Base-by-base conservation (phyloP, 2,888 invertebrate species). In the Oligia strigilis region DNA sequence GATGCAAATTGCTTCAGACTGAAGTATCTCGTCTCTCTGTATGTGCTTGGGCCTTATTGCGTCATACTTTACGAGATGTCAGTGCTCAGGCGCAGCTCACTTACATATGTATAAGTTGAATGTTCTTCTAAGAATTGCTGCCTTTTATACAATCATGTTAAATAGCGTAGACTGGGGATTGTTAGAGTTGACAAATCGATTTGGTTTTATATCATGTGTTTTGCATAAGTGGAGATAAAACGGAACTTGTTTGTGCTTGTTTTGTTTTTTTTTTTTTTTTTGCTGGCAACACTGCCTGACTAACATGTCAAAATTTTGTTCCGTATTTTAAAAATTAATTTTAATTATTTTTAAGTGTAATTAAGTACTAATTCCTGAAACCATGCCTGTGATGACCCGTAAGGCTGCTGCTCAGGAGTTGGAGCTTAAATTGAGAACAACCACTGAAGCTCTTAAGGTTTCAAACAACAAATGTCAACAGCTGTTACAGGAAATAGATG, bases 121-220 rank as follows among this genome's bases (percentile, higher is more conserved):
- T 77, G 77, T 77, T 82, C 52, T 87, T 82, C 80, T 88, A 72
- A 88, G 82, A 87, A 88, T 62, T 62, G 67, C 66, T 55, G 79
- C 78, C 55, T 75, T 82, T 81, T 75, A 77, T 73, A 62, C 29
- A 36, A 36, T 36, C 3, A 71, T 80, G 29, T 55, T 64, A 36
- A 80, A 75, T 67, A 70, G 40, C 23, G n/a, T n/a, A 75, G 79
- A 72, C 43, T 60, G 19, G n/a, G 0, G 60, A 74, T 29, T 17
- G 55, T 14, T 77, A 80, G 72, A 85, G 67, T 52, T 75, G 80
- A 80, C 84, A 66, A 29, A 69, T 72, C 43, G 29, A 72, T 66
- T 65, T 0, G 36, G 29, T 60, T 40, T 40, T 62, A 36, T n/a
- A 36, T n/a, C 4, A 29, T 46, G 5, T 43, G 4, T n/a, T 52